These are phyloP conservation scores for Zootermopsis nevadensis DNA, from an alignment of 2,888 invertebrate genomes.

Conservation along the genomic window DNA sequence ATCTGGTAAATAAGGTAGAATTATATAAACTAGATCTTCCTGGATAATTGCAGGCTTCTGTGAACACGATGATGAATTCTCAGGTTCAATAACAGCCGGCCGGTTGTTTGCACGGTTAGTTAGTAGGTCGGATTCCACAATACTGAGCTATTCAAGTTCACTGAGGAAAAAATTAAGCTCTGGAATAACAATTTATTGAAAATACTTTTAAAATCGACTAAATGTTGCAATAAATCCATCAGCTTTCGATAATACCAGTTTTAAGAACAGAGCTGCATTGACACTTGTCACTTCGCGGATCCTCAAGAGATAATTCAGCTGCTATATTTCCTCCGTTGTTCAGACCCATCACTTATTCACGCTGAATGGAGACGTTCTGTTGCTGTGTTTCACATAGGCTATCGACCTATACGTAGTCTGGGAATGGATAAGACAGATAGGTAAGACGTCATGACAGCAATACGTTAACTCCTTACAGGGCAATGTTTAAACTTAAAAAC, in stretches of 20 bases:
- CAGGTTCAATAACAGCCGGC: too few species aligned
- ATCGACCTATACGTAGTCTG: not conserved
- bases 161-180: not conserved
- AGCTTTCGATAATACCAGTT: not conserved
- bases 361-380: constrained; percentile 27
- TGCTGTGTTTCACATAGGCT: not conserved
- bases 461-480: not conserved
- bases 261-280: not conserved
- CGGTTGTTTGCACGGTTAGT: too few species aligned
- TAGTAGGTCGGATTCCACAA: too few species aligned
- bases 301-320: constrained; percentile 20
- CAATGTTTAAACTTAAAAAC: not conserved
- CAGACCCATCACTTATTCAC: not conserved
- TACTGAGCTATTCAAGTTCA: too few species aligned
- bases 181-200: not conserved
- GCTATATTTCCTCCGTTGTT: not conserved
- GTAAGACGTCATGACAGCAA: not conserved
- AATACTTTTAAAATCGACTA: not conserved
- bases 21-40: too few species aligned
- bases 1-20: too few species aligned
- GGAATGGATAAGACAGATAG: constrained; percentile 5
- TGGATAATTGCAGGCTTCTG: too few species aligned
- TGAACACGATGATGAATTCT: too few species aligned
- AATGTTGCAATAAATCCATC: not conserved
- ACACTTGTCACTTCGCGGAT: constrained; percentile 21